Base-by-base conservation (phyloP, 2,113 vertebrate genomes). In the Thomomys bottae region DNA sequence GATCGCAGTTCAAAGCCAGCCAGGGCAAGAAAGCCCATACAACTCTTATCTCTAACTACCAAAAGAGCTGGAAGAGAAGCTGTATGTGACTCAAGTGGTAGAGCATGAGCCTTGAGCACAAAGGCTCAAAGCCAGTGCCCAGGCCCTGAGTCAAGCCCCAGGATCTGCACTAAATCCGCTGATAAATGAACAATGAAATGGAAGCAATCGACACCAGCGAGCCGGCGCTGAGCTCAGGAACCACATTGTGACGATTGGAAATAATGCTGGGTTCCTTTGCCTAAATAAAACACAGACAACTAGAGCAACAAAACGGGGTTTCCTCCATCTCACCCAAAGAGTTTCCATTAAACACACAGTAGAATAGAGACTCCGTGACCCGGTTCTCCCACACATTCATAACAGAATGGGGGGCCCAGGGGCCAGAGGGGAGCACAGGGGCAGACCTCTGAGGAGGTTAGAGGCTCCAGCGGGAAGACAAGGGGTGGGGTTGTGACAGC, bases 361-460 rank as follows among this genome's bases (percentile, higher is more conserved):
- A 77, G 42, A 49, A 23, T 17, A 86, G 67, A 86, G 32, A 32
- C 0, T 23, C 8, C 7, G 11, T 30, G 26, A 54, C 38, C 34
- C 38, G 24, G 4, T 18, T 77, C 40, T 11, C 21, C 12, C 34
- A 87, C 8, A 12, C 20, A 40, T 38, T 64, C 21, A 34, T 15
- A 71, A 70, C 9, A n/a, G n/a, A n/a, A n/a, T n/a, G n/a, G n/a
- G n/a, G n/a, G 9, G 8, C 64, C 49, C 42, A 26, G 12, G 28
- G 64, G 49, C 2, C 2, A 7, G 8, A n/a, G 23, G 2, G 15
- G 0, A 3, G 21, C 45, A 12, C 45, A 45, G 59, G n/a, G 10
- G 3, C 23, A 3, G 4, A 15, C 20, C 18, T 5, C 81, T 36
- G 21, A 7, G 1, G 38, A 34, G 67, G 6, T 2, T 10, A 4